These are phyloP conservation scores for Cynopterus sphinx DNA, from an alignment of 2,797 vertebrate genomes.

Conservation along the genomic window DNA sequence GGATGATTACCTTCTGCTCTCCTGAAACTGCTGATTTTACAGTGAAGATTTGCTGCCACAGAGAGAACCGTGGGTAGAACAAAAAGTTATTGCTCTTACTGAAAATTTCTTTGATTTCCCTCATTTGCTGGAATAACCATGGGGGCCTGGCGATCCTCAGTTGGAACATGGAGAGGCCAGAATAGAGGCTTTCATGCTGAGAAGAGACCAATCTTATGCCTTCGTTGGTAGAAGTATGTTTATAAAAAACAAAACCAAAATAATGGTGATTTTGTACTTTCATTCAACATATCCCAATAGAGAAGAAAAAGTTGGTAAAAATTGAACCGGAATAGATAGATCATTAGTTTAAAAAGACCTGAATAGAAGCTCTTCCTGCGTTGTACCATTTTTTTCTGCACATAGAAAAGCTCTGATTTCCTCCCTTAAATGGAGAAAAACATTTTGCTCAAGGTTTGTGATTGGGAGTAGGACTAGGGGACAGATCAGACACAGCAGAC, in stretches of 20 bases:
- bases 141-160: background rate
- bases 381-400: background rate
- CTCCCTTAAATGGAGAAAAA: background rate
- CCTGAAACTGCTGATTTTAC: conserved; percentile 36
- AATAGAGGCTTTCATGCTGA: background rate
- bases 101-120: conserved; percentile 29
- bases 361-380: background rate
- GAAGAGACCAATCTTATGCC: background rate
- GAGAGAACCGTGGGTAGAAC: background rate
- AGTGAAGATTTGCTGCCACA: conserved; percentile 18
- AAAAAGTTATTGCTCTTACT: background rate
- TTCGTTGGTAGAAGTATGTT: conserved; percentile 11
- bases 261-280: background rate
- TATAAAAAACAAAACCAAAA: background rate
- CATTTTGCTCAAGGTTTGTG: conserved; percentile 35
- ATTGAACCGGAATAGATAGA: background rate
- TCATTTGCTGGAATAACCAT: background rate
- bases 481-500: background rate
- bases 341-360: background rate
- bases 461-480: background rate
- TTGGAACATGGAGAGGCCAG: background rate
- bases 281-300: background rate
- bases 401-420: background rate
- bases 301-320: conserved; percentile 21
- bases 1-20: background rate